Conservation (phyloP, 1,140 invertebrate species). For the Listronotus bonariensis region DNA sequence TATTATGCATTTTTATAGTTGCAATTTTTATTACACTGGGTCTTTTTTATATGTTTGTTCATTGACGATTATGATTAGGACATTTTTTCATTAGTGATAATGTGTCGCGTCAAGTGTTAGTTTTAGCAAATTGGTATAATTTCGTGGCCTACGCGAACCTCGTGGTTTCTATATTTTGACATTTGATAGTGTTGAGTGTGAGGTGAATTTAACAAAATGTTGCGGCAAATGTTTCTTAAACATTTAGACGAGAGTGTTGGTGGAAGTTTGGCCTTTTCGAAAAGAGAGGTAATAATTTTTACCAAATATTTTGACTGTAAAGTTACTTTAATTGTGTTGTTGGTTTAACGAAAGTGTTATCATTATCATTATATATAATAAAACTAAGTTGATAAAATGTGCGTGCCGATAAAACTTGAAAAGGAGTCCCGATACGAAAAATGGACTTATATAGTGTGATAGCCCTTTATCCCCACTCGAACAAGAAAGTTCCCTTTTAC, state of each 20-base stretch:
- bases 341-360: no score
- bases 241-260: conserved; percentile 35
- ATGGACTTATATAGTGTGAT: no score
- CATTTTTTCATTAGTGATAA: conserved; percentile 27
- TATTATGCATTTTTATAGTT: conserved; percentile 23
- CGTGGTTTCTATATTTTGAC: no score
- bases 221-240: conserved; percentile 38
- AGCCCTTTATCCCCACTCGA: no score
- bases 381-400: no score
- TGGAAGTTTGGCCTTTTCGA: conserved; percentile 30
- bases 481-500: no score
- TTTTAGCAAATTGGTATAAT: conserved; percentile 8
- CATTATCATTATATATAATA: no score
- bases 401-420: no score
- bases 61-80: conserved; percentile 6
- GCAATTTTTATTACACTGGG: conserved; percentile 9
- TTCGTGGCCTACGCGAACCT: no score
- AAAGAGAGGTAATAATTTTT: conserved; percentile 35
- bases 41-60: conserved; percentile 10
- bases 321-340: neutral
- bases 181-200: neutral
- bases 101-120: conserved; percentile 5
- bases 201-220: conserved; percentile 21
- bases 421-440: no score
- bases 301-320: neutral